Evolutionary conservation across 1,140 invertebrate genomes (phyloP), one percentile per base, ranked within the genome.

Genomic region (Diachasma alloeum): DNA sequence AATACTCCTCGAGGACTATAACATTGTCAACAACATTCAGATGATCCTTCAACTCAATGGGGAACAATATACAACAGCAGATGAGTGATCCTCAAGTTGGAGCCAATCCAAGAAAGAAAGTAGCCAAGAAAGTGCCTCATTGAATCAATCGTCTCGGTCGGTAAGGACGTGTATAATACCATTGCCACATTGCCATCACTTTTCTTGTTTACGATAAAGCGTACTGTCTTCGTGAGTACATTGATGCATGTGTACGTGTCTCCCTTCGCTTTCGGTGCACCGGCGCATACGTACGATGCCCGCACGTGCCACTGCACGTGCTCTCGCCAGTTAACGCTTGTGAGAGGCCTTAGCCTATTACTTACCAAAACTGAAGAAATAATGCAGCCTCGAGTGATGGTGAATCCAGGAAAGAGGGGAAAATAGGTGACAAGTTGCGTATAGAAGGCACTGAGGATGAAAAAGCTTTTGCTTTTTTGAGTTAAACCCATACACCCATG

Each of bases 401-500:
- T 53, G 6, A 53, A 53, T 19, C n/a, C 15, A 15, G 4, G 9
- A 53, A 19, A 53, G 26, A 63, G 26, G 13, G 19, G 22, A 4
- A 31, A 63, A 63, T 63, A 15, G 48, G 48, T 53, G 48, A 53
- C 9, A 53, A 53, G 13, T 53, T 8, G 2, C 17, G 48, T 13
- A 19, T 53, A 53, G 48, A 63, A 63, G 59, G 59, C 4, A 63
- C 24, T 53, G 48, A 63, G 24, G 24, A 63, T 42, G 24, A 63
- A 63, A 63, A 15, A 63, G 59, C 59, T 59, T 63, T 63, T 63
- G 59, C 59, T 59, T 63, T 63, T 63, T 31, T 10, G 39, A 42
- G 11, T 26, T 19, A 10, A 63, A 26, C 24, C 59, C 53, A 66
- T 36, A 66, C 13, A 36, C 80, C 83, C 84, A 85, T 84, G 84